These are phyloP conservation scores for Scarus forsteni DNA, from an alignment of 2,797 vertebrate genomes.

Conservation along the genomic window DNA sequence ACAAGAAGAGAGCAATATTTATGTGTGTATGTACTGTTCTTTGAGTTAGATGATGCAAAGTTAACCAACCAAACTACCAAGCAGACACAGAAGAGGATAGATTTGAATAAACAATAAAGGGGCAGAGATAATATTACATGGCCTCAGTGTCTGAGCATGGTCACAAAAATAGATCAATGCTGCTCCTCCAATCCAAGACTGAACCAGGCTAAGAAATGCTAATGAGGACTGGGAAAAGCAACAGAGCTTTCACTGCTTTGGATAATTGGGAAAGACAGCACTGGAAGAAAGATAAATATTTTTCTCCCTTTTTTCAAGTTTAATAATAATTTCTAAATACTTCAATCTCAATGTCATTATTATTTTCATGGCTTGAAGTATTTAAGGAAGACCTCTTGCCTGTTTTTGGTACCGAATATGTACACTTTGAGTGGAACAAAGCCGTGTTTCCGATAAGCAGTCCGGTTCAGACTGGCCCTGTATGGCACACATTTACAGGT, in stretches of 20 bases:
- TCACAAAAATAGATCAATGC: slow-evolving; percentile 21
- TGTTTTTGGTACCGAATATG: no score
- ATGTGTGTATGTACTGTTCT: no score
- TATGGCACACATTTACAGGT: no score
- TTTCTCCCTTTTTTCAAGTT: neutral
- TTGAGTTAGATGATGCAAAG: no score
- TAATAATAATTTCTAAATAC: neutral
- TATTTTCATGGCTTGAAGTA: neutral
- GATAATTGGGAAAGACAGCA: neutral
- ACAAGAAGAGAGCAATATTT: no score
- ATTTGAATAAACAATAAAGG: neutral
- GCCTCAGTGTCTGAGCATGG: neutral
- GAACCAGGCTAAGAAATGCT: slow-evolving; percentile 25
- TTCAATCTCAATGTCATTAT: neutral
- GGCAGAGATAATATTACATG: no score
- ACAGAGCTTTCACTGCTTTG: slow-evolving; percentile 15
- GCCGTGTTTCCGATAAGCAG: no score
- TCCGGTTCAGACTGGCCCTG: no score
- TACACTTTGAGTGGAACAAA: no score
- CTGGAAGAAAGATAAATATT: no score
- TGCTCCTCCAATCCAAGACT: slow-evolving; percentile 12
- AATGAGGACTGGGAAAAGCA: slow-evolving; percentile 42
- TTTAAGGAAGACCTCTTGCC: no score
- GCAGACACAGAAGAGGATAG: neutral
- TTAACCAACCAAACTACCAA: neutral